Percentiles rank a stretch among this genome's conserved stretches.
Conservation (phyloP, 2,888 invertebrate species). For the Blastobasis adustella region DNA sequence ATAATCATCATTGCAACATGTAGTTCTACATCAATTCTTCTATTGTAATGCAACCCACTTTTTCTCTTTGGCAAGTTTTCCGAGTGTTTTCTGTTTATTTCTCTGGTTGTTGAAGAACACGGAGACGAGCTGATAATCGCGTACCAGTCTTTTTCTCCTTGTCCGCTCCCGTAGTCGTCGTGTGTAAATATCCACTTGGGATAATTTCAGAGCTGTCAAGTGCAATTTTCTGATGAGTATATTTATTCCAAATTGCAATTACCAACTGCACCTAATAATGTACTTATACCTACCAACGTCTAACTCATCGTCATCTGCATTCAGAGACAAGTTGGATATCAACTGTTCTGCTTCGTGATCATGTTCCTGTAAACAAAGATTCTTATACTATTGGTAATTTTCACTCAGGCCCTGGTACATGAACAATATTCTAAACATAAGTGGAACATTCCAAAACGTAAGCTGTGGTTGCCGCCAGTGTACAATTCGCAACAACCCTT, state of each 20-base stretch:
- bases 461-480: neutral
- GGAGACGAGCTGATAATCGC: slow-evolving; percentile 92
- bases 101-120: slow-evolving; percentile 84
- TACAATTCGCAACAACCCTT: too few species aligned
- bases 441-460: too few species aligned
- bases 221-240: too few species aligned
- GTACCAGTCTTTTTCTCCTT: slow-evolving; percentile 89
- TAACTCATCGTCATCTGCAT: slow-evolving; percentile 90
- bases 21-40: too few species aligned
- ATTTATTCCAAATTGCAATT: too few species aligned
- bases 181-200: slow-evolving; percentile 94
- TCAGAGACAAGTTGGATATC: slow-evolving; percentile 88
- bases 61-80: slow-evolving; percentile 85
- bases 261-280: too few species aligned
- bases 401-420: too few species aligned
- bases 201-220: slow-evolving; percentile 84
- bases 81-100: slow-evolving; percentile 74
- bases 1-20: too few species aligned
- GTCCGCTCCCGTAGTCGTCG: slow-evolving; percentile 88
- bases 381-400: too few species aligned
- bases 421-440: too few species aligned
- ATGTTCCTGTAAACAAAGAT: slow-evolving; percentile 80
- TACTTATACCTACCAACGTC: slow-evolving; percentile 79
- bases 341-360: slow-evolving; percentile 94
- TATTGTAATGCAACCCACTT: slow-evolving; percentile 59